phyloP scores from a whole-genome alignment of 2,113 vertebrate genomes.

The Stegastes partitus region DNA sequence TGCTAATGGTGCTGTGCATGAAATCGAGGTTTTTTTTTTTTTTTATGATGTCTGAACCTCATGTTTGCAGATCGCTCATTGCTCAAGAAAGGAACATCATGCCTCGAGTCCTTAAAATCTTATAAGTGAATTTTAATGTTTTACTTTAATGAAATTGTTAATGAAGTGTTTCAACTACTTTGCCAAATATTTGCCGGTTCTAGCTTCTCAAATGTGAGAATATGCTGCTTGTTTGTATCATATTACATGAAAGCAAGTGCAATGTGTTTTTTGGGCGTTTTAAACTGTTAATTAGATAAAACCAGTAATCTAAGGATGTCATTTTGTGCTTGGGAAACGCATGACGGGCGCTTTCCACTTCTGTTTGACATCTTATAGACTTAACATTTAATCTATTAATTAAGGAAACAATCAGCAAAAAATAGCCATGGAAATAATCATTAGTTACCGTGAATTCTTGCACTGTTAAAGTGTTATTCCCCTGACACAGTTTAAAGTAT shows the following conservation, averaged over 20 bases:
- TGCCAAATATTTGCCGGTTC: conserved; percentile 5
- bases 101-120: neutral
- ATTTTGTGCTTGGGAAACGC: no score
- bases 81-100: neutral
- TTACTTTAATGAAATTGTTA: conserved; percentile 10
- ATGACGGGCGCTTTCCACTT: no score
- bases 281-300: neutral
- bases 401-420: no score
- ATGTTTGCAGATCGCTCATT: conserved; percentile 12
- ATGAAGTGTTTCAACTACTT: neutral
- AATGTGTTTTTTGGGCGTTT: neutral
- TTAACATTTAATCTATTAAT: no score
- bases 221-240: neutral
- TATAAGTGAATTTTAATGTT: neutral
- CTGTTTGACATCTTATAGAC: no score
- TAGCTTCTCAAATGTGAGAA: neutral
- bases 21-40: conserved; percentile 21
- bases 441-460: no score
- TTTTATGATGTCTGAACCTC: conserved; percentile 18
- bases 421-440: no score
- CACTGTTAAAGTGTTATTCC: no score
- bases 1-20: conserved; percentile 14
- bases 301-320: neutral
- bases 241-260: neutral
- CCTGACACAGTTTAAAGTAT: no score